Evolutionary conservation across 2,888 invertebrate species (phyloP).

Genomic region (Herminia tarsipennalis): DNA sequence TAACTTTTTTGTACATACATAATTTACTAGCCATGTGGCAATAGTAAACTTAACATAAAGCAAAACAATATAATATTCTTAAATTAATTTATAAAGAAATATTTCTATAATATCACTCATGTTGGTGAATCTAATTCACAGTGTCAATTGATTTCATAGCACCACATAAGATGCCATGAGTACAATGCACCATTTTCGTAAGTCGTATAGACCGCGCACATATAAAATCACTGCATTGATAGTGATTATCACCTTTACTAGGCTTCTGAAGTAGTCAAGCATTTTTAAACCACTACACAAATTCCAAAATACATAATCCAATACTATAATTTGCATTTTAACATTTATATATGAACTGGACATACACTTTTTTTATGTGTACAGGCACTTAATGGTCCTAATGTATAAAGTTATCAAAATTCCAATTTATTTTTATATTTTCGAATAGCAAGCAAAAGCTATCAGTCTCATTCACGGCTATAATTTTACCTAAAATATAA

Average conservation of each 20-base stretch:
- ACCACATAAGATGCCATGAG: constrained; percentile 5
- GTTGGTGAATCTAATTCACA: constrained; percentile 17
- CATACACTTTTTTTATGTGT: background rate
- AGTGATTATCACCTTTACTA: no score
- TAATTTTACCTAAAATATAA: constrained; percentile 26
- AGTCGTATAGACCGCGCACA: constrained; percentile 1
- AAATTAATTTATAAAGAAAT: constrained; percentile 30
- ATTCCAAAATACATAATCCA: no score
- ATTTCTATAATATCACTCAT: constrained; percentile 33
- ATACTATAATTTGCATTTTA: background rate
- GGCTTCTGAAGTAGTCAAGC: no score
- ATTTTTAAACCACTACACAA: no score
- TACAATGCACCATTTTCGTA: constrained; percentile 10
- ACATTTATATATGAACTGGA: background rate
- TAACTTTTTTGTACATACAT: no score
- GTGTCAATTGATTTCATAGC: constrained; percentile 3
- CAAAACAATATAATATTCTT: constrained; percentile 4
- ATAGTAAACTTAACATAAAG: no score
- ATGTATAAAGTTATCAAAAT: constrained; percentile 23
- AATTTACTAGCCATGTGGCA: no score
- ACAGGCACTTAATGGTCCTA: constrained; percentile 16
- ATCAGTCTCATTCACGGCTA: constrained; percentile 39
- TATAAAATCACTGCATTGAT: no score
- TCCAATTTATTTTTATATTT: constrained; percentile 6
- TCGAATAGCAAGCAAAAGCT: constrained; percentile 40